phyloP scores from a whole-genome alignment of 2,113 vertebrate species.

The Verasper variegatus region DNA sequence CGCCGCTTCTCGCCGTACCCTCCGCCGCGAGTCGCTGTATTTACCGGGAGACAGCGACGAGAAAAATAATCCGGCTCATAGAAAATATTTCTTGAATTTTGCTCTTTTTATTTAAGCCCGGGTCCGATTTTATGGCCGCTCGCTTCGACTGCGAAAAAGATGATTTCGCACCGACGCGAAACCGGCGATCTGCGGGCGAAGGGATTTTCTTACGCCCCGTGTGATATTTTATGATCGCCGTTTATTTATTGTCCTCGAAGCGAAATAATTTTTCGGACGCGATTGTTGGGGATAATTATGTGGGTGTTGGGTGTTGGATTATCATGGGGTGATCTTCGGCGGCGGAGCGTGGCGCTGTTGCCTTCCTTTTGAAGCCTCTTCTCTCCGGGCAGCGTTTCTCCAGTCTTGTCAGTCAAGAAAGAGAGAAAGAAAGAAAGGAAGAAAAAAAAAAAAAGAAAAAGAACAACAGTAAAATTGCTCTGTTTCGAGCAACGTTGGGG shows the following conservation, averaged over 20 bases:
- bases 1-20: conserved; percentile 80
- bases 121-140: conserved; percentile 74
- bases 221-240: conserved; percentile 76
- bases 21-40: conserved; percentile 69
- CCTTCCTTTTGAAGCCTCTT: conserved; percentile 82
- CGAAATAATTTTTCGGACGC: conserved; percentile 73
- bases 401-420: conserved; percentile 65
- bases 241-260: conserved; percentile 75
- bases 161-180: conserved; percentile 73
- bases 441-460: conserved; percentile 8
- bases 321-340: conserved; percentile 87
- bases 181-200: conserved; percentile 66
- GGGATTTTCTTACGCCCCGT: conserved; percentile 56
- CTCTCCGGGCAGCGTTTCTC: conserved; percentile 72
- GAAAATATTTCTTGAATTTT: conserved; percentile 79
- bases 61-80: conserved; percentile 73
- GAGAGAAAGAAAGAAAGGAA: not conserved
- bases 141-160: conserved; percentile 78
- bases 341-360: conserved; percentile 91
- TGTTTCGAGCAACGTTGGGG: conserved; percentile 33
- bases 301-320: conserved; percentile 87
- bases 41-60: conserved; percentile 71
- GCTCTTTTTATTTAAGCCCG: conserved; percentile 74
- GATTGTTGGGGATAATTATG: conserved; percentile 82
- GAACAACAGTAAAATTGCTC: conserved; percentile 36